Percentiles rank a stretch among this genome's conserved stretches.
Evolutionary conservation across 2,797 vertebrate species (phyloP).

Genomic region (Pithecia hirsuta): DNA sequence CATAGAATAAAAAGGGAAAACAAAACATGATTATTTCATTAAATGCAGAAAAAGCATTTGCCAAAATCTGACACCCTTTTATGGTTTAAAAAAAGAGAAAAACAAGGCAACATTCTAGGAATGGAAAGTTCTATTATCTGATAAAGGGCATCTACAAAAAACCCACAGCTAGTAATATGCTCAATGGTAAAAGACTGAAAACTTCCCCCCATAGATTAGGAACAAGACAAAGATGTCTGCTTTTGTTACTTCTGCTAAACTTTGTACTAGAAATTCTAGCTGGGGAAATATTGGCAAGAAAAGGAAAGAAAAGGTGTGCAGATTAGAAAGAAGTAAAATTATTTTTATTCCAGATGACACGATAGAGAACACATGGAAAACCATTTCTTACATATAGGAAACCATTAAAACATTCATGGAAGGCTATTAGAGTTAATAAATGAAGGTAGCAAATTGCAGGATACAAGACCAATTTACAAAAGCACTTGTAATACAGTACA

Average conservation of each 20-base stretch:
- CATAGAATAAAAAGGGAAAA: neutral
- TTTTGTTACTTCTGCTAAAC: neutral
- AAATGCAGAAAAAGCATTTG: neutral
- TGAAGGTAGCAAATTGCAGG: neutral
- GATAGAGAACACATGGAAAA: neutral
- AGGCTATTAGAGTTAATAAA: neutral
- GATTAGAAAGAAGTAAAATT: neutral
- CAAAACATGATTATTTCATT: neutral
- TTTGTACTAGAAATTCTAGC: neutral
- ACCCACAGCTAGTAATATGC: neutral
- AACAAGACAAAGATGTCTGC: neutral
- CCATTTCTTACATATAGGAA: neutral
- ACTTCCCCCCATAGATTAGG: neutral
- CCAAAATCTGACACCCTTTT: neutral
- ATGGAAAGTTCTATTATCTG: neutral
- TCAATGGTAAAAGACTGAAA: neutral
- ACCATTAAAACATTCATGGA: neutral
- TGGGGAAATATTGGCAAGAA: neutral
- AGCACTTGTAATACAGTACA: neutral
- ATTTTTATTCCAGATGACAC: neutral
- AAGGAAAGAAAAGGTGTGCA: neutral
- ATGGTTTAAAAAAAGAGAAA: neutral
- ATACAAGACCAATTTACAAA: neutral
- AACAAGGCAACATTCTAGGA: neutral
- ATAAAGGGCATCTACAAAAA: neutral